Percentiles rank a stretch among this genome's conserved stretches.
Conservation (phyloP, 2,888 invertebrate genomes). For the Drosophila multiciliata region DNA sequence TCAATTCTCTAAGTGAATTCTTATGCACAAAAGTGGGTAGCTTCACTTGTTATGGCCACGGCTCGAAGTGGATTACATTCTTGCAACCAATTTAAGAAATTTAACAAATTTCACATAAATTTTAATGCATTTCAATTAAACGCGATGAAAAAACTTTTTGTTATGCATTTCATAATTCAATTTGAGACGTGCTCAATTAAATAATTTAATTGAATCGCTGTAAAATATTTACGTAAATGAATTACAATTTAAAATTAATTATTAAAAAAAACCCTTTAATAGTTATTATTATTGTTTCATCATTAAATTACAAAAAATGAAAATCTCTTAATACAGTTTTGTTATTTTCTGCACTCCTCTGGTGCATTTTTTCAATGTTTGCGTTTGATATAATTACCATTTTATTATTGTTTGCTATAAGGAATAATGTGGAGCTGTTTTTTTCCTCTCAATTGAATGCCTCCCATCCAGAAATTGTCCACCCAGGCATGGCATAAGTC, state of each 20-base stretch:
- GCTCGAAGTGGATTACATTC: neutral
- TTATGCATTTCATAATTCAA: neutral
- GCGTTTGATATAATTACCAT: neutral
- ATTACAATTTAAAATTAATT: neutral
- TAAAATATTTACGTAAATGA: neutral
- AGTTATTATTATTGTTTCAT: neutral
- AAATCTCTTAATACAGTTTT: neutral
- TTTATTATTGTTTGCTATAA: neutral
- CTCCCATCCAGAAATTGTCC: neutral
- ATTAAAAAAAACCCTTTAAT: conserved; percentile 2
- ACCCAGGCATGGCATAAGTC: conserved; percentile 6
- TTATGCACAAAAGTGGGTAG: conserved; percentile 45
- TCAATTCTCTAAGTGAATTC: conserved; percentile 62
- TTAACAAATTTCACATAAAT: conserved; percentile 2
- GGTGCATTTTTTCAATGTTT: neutral
- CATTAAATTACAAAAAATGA: neutral
- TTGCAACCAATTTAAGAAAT: neutral
- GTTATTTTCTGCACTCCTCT: neutral
- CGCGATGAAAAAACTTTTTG: neutral
- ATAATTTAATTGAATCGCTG: neutral
- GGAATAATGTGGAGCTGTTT: neutral
- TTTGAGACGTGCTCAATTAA: neutral
- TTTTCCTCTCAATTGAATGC: neutral
- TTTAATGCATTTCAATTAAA: no score
- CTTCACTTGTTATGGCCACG: conserved; percentile 29